Evolutionary conservation across 2,113 vertebrate species (phyloP), one percentile per base, ranked within the genome.

Genomic region (Peromyscus maniculatus): DNA sequence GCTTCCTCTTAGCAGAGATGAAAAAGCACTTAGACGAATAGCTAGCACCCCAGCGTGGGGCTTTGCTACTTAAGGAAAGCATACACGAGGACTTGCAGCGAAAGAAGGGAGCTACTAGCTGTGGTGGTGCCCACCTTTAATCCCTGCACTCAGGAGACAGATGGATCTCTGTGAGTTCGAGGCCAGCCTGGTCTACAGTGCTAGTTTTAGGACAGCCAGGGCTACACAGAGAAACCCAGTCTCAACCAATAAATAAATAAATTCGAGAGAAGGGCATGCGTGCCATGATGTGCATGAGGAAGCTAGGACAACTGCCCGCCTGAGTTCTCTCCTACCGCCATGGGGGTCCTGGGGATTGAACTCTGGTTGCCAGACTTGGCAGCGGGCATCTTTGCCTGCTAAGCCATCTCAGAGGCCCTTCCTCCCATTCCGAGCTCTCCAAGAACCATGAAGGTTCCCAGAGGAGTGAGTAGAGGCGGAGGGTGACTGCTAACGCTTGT

Each of bases 11-110:
- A 17, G 55, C 74, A 64, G 90, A 89, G 28, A 28, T 43, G 82
- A 28, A 92, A 94, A 91, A 93, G 77, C 52, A 74, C n/a, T 46
- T 75, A 79, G 52, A 87, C 39, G 90, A 91, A 71, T 8, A 10
- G 91, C 83, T 36, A 93, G 79, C 5, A 46, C 5, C 7, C 28
- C 78, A 83, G 39, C 39, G 17, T 26, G 74, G 33, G 16, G 22
- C 28, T 57, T 78, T 21, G 64, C 72, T 84, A 52, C 59, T 88
- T 89, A 67, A 92, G 87, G 26, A 80, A 91, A 66, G 17, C 28
- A 78, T 11, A 84, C 64, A 5, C n/a, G 52, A 22, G 9, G 26
- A 93, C 17, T 93, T 96, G 10, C 6, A 1, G 12, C 36, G 52
- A 15, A 67, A 21, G 80, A 46, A 91, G 49, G 49, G 43, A 91